phyloP scores from a whole-genome alignment of 2,797 vertebrate species.

The Notamacropus eugenii region DNA sequence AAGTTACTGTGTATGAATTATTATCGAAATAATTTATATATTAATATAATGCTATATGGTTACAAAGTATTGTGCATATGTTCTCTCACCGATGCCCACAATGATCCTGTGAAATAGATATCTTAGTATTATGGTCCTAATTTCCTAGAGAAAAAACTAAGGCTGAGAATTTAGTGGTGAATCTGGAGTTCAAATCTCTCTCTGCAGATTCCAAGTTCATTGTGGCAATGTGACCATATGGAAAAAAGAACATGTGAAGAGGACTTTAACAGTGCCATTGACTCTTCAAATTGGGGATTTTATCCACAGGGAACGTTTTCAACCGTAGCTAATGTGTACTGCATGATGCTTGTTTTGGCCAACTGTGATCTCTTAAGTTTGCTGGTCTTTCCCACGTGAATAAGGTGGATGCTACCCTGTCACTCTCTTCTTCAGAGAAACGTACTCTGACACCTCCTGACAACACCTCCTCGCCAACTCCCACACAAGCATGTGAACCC shows the following conservation, averaged over 20 bases:
- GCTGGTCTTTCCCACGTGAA: neutral
- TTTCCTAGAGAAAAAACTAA: neutral
- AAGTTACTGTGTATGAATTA: neutral
- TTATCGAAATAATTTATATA: neutral
- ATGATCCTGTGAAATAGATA: neutral
- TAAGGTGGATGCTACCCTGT: neutral
- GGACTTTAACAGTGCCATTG: neutral
- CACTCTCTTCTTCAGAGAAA: neutral
- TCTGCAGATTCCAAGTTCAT: neutral
- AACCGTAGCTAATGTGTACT: neutral
- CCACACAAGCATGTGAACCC: constrained; percentile 25
- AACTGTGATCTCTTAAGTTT: neutral
- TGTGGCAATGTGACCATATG: neutral
- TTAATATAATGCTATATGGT: neutral
- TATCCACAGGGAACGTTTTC: constrained; percentile 30
- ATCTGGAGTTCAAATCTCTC: neutral
- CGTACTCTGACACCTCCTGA: constrained; percentile 37
- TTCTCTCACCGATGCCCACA: neutral
- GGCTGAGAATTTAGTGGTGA: neutral
- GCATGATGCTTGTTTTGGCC: neutral
- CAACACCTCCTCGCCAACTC: neutral
- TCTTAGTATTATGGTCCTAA: neutral
- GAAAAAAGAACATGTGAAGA: neutral
- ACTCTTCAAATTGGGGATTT: constrained; percentile 1
- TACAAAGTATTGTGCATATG: neutral